Base-by-base conservation (phyloP, 2,113 vertebrate species). In the Stegastes partitus region DNA sequence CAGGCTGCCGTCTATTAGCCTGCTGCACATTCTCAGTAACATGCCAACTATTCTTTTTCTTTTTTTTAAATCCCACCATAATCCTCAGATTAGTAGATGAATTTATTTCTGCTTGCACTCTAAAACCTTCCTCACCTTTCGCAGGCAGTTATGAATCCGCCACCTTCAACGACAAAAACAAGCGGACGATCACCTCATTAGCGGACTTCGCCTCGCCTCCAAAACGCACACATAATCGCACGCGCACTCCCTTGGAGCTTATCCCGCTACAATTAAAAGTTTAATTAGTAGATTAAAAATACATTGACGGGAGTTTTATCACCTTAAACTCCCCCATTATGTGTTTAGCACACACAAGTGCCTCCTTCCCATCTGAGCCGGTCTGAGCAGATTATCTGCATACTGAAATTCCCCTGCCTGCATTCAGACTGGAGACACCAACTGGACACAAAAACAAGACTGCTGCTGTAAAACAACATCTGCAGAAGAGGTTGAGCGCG, bases 241-340 rank as follows among this genome's bases (percentile, higher is more conserved):
- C 47, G 61, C 69, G 53, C 44, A 45, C 39, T 81, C 85, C 78
- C 86, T 91, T 68, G 74, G 86, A 91, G 93, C 90, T 94, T 93
- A 94, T 94, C 93, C 91, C 14, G 81, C 87, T 65, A 91, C 93
- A 94, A 95, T 94, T 94, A 95, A 94, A 95, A 93, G 90, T 94
- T 93, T 94, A 95, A 95, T 95, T 94, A 94, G 88, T 88, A 92
- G 92, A 95, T 95, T 94, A 93, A 94, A 94, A 93, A 93, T 89
- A 92, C 93, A 92, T 79, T 45, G 83, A 80, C 73, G 85, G 88
- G 87, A 89, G 88, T 93, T 93, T 92, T 93, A 93, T 93, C 91
- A 93, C 91, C 93, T 91, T 91, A 93, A 89, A 91, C 89, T 89
- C 84, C 71, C 81, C 86, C 86, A 91, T 94, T 93, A 93, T 91